Evolutionary conservation across 2,797 vertebrate genomes (phyloP).

Genomic region (Cyclura pinguis): DNA sequence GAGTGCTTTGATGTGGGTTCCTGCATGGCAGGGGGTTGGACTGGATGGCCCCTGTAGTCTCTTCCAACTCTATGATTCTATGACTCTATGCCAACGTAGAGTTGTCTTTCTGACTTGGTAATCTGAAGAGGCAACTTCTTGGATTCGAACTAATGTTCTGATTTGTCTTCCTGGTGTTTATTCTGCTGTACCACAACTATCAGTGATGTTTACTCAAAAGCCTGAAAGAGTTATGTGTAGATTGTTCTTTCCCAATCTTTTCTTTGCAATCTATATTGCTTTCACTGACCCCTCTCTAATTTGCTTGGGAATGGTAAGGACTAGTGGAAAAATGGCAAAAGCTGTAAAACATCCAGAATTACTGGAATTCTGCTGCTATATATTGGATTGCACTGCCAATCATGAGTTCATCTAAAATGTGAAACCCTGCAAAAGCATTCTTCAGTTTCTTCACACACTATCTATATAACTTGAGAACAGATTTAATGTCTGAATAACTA

Average conservation of each 20-base stretch:
- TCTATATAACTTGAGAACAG: conserved; percentile 69
- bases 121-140: neutral
- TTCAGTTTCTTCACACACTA: neutral
- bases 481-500: conserved; percentile 84
- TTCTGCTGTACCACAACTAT: neutral
- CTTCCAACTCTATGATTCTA: too few relatives aligned
- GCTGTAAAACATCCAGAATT: neutral
- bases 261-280: too few relatives aligned
- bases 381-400: neutral
- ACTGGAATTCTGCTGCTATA: neutral
- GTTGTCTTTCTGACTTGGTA: neutral
- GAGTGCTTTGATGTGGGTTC: too few relatives aligned
- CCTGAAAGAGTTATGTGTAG: neutral
- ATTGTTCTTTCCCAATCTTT: neutral
- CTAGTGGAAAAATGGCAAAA: neutral
- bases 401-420: neutral
- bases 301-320: neutral
- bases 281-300: neutral
- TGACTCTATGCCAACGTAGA: too few relatives aligned
- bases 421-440: neutral
- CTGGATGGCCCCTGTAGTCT: too few relatives aligned
- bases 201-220: neutral
- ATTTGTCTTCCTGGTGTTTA: too few relatives aligned
- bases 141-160: too few relatives aligned
- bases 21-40: too few relatives aligned